Conservation (phyloP, 2,113 vertebrate species). For the Arizona elegans region DNA sequence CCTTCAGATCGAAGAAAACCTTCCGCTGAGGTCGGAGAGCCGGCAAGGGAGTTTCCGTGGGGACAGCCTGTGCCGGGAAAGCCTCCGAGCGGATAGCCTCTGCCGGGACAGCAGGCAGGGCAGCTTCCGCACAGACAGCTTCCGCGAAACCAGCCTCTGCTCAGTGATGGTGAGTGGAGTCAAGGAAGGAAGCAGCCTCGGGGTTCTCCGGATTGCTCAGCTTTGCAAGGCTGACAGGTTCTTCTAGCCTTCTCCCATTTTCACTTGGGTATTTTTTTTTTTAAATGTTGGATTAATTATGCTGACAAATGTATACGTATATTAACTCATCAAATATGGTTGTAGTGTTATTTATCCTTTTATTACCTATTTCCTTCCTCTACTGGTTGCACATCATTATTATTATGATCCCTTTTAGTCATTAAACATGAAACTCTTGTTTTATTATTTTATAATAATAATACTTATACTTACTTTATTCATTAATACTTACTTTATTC, state of each 20-base stretch:
- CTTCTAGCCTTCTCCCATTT: neutral
- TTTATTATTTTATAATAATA: too few species aligned
- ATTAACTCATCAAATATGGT: neutral
- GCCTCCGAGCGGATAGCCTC: conserved; percentile 42
- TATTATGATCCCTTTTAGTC: too few species aligned
- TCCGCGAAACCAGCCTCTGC: conserved; percentile 78
- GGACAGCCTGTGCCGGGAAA: conserved; percentile 37
- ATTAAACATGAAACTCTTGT: too few species aligned
- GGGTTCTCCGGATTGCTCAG: fast-evolving
- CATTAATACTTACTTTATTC: too few species aligned
- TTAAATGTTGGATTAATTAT: neutral
- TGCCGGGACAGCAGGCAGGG: conserved; percentile 32
- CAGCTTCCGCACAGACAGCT: conserved; percentile 31
- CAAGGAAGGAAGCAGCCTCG: neutral
- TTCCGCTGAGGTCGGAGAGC: conserved; percentile 49
- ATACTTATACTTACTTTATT: too few species aligned
- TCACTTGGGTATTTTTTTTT: neutral
- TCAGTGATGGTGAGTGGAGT: conserved; percentile 80
- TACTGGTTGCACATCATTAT: too few species aligned
- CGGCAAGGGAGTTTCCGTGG: conserved; percentile 40
- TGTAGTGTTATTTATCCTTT: too few species aligned
- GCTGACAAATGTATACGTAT: neutral
- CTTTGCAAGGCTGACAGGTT: neutral
- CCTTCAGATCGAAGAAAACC: conserved; percentile 51
- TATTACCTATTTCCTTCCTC: too few species aligned